A percentile compares a stretch with the other conserved stretches of the same genome.
Conservation (phyloP, 1,140 invertebrate genomes). For the Streblospio benedicti region DNA sequence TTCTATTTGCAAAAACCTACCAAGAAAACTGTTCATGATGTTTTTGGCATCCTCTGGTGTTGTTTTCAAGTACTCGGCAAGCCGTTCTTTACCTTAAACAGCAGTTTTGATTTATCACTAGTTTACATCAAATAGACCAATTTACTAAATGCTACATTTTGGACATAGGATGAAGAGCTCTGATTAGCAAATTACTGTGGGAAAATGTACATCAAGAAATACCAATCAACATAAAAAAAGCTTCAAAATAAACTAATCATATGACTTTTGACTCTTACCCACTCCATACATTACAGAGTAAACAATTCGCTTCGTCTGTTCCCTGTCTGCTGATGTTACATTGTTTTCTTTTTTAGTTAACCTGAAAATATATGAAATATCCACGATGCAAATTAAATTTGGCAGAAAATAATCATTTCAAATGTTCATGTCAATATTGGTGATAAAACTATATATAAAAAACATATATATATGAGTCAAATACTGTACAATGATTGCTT, state of each 20-base stretch:
- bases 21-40: constrained; percentile 44
- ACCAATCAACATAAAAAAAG: background rate
- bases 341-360: constrained; percentile 31
- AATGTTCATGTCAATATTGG: too few relatives aligned
- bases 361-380: constrained; percentile 34
- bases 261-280: constrained; percentile 30
- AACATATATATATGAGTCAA: too few relatives aligned
- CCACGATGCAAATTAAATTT: too few relatives aligned
- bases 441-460: too few relatives aligned
- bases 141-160: background rate
- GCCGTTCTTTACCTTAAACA: constrained; percentile 42
- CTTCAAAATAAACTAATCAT: background rate
- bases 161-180: background rate
- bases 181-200: background rate
- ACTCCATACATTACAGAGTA: constrained; percentile 58
- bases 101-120: background rate
- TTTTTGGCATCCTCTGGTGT: constrained; percentile 42
- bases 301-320: constrained; percentile 54
- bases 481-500: too few relatives aligned
- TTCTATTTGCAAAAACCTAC: too few relatives aligned
- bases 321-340: constrained; percentile 46
- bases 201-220: background rate
- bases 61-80: constrained; percentile 52
- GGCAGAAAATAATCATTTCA: too few relatives aligned
- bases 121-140: background rate